phyloP scores from a whole-genome alignment of 2,888 invertebrate species.

The Brenthis daphne region DNA sequence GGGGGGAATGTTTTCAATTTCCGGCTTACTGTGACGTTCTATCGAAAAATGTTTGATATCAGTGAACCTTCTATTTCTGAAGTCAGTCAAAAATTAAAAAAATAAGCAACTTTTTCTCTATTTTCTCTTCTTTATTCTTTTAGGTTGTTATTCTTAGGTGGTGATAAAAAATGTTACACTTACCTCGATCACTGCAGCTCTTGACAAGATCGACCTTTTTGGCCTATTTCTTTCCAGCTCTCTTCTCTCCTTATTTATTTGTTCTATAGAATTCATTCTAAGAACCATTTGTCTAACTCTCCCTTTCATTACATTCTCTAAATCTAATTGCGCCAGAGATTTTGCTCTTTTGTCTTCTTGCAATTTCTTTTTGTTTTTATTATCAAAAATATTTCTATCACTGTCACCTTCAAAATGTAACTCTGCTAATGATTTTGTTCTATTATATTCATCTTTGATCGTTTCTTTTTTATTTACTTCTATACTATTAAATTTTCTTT shows the following conservation, averaged over 20 bases:
- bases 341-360: slow-evolving; percentile 45
- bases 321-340: slow-evolving; percentile 60
- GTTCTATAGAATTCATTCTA: slow-evolving; percentile 61
- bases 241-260: slow-evolving; percentile 45
- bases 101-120: too few relatives aligned
- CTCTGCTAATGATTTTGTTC: slow-evolving; percentile 15
- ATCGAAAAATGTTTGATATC: too few relatives aligned
- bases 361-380: slow-evolving; percentile 28
- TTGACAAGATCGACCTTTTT: slow-evolving; percentile 60
- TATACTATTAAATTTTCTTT: neutral
- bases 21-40: too few relatives aligned
- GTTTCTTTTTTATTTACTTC: neutral
- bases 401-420: slow-evolving; percentile 12
- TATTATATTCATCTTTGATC: slow-evolving; percentile 6
- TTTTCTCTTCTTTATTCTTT: too few relatives aligned
- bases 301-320: slow-evolving; percentile 58
- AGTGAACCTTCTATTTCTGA: too few relatives aligned
- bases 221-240: slow-evolving; percentile 57
- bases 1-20: too few relatives aligned
- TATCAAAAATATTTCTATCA: slow-evolving; percentile 6
- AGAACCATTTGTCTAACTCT: slow-evolving; percentile 57
- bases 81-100: neutral
- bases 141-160: neutral
- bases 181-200: slow-evolving; percentile 72
- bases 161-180: neutral